Evolutionary conservation across 2,888 invertebrate species (phyloP).

Genomic region (Cryptocheilus praepositus): DNA sequence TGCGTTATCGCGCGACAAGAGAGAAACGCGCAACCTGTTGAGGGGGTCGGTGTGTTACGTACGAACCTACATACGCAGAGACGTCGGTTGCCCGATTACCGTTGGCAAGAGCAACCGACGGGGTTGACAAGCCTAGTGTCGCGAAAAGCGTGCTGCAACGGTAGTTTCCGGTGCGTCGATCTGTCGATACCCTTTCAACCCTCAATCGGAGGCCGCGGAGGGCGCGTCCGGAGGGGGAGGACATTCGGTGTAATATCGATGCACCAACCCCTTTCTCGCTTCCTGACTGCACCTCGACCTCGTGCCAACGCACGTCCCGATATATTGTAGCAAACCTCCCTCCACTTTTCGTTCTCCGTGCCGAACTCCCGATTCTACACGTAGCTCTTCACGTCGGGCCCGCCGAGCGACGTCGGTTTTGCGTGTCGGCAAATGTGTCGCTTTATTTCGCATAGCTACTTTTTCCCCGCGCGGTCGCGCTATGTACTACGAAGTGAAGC

Average conservation of each 20-base stretch:
- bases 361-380: constrained; percentile 1
- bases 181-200: constrained; percentile 60
- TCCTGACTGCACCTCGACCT: constrained; percentile 37
- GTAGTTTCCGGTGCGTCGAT: constrained; percentile 63
- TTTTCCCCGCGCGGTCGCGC: no score
- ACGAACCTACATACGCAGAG: constrained; percentile 8
- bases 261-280: constrained; percentile 41
- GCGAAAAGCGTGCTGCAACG: constrained; percentile 43
- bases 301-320: constrained; percentile 26
- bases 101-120: constrained; percentile 48
- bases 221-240: constrained; percentile 16
- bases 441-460: no score
- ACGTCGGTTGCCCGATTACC: constrained; percentile 33
- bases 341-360: no score
- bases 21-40: constrained; percentile 71
- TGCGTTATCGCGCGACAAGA: constrained; percentile 52
- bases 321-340: constrained; percentile 19
- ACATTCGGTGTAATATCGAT: constrained; percentile 39
- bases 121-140: constrained; percentile 44
- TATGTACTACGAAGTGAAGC: no score
- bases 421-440: no score
- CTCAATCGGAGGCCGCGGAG: constrained; percentile 31
- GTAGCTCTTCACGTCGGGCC: constrained; percentile 23
- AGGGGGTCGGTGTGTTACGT: constrained; percentile 39
- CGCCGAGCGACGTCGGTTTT: constrained; percentile 25